phyloP scores from a whole-genome alignment of 2,797 vertebrate species.

The Nasua narica region DNA sequence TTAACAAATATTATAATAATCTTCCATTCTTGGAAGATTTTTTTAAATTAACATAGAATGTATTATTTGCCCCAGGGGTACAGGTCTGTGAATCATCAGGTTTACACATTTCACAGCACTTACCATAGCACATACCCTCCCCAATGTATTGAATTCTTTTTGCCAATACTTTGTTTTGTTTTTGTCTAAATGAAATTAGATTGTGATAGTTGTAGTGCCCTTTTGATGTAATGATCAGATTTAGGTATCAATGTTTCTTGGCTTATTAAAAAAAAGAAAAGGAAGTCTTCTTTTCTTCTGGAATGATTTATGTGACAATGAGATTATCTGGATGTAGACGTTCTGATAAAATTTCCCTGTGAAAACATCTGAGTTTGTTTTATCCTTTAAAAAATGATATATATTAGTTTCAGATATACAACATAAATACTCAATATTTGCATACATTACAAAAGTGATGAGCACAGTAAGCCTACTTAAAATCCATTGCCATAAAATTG shows the following conservation, averaged over 20 bases:
- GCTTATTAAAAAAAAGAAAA: neutral
- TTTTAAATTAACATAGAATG: neutral
- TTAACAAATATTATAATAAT: neutral
- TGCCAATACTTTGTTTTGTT: neutral
- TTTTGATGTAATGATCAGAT: neutral
- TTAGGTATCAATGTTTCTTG: neutral
- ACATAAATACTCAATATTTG: neutral
- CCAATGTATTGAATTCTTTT: neutral
- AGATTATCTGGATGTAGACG: neutral
- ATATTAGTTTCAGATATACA: neutral
- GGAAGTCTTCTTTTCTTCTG: neutral
- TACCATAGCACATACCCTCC: too few relatives aligned
- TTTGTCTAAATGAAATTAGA: neutral
- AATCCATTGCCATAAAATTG: neutral
- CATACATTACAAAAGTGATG: neutral
- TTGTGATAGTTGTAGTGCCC: neutral
- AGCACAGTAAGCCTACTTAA: neutral
- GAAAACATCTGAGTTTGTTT: neutral
- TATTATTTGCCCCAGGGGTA: too few relatives aligned
- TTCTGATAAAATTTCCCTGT: neutral
- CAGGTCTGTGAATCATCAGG: too few relatives aligned
- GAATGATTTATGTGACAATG: neutral
- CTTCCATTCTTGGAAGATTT: neutral
- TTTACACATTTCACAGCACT: too few relatives aligned
- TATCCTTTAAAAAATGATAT: neutral